Conservation (phyloP, 2,113 vertebrate genomes). For the Cygnus atratus region DNA sequence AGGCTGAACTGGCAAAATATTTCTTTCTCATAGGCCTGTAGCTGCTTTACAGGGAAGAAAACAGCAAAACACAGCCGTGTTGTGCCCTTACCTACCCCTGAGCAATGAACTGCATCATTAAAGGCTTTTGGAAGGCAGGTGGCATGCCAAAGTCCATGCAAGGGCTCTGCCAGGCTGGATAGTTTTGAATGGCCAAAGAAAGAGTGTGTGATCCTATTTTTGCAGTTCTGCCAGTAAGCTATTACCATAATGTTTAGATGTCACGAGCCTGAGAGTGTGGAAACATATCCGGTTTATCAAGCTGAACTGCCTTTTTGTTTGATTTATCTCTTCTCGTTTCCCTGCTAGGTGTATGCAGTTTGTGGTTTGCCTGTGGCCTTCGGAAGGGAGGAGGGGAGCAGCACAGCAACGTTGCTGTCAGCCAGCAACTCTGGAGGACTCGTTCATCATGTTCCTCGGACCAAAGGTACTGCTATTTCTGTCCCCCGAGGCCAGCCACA, state of each 20-base stretch:
- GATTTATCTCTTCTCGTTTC: background rate
- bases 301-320: conserved; percentile 25
- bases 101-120: rapidly evolving
- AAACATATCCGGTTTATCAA: conserved; percentile 17
- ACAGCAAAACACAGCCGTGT: background rate
- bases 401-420: rapidly evolving
- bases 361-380: conserved; percentile 3
- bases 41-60: background rate
- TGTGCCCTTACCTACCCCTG: background rate
- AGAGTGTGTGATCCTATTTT: background rate
- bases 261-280: background rate
- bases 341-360: background rate
- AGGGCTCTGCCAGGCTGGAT: rapidly evolving
- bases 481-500: rapidly evolving
- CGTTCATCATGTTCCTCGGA: rapidly evolving
- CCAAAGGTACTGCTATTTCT: rapidly evolving
- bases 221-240: background rate
- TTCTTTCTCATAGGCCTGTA: background rate
- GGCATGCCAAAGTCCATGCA: background rate
- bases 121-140: background rate
- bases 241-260: background rate
- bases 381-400: background rate
- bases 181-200: background rate
- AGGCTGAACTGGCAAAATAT: background rate
- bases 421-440: background rate